Evolutionary conservation across 2,113 vertebrate genomes (phyloP), one percentile per base, ranked within the genome.

Genomic region (Osmerus mordax): DNA sequence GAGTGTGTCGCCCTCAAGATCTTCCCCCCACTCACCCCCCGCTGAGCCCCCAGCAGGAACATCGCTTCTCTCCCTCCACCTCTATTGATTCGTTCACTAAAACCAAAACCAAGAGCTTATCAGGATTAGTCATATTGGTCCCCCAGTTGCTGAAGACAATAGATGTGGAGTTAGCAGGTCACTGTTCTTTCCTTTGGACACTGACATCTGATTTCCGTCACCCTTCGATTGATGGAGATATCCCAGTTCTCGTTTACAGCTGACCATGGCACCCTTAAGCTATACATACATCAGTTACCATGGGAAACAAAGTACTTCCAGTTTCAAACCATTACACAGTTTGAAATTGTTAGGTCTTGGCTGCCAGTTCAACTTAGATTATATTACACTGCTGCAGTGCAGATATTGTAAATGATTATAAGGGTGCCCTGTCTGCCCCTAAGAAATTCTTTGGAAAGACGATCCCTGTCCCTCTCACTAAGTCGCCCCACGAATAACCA

Each of bases 331-430:
- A 68, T 79, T 80, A 74, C 65, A 76, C 41, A 61, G 55, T 70
- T 60, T 73, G 72, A 87, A 81, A 75, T 64, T 56, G 75, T 74
- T 63, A 80, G 77, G 72, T 72, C 6, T 2, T 23, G 58, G 67
- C 77, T 87, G 86, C 76, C 78, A 82, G 72, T 65, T 86, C 71
- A 53, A 55, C 29, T 87, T 71, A 75, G 72, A 75, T 82, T 78
- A 1, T 67, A 74, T 86, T 79, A 72, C 78, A 64, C 36, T 21
- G 19, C 58, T 73, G 67, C 69, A 58, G 3, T n/a, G 84, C 55
- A 77, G 79, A 70, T 78, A 83, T 79, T 83, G 83, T 87, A 86
- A 87, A 86, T 71, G 67, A 83, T 80, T 87, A 85, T 87, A 80
- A 83, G 78, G 83, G 78, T 82, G 84, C 82, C 83, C 75, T 1